Base-by-base conservation (phyloP, 2,888 invertebrate species). In the Drosophila helvetica region DNA sequence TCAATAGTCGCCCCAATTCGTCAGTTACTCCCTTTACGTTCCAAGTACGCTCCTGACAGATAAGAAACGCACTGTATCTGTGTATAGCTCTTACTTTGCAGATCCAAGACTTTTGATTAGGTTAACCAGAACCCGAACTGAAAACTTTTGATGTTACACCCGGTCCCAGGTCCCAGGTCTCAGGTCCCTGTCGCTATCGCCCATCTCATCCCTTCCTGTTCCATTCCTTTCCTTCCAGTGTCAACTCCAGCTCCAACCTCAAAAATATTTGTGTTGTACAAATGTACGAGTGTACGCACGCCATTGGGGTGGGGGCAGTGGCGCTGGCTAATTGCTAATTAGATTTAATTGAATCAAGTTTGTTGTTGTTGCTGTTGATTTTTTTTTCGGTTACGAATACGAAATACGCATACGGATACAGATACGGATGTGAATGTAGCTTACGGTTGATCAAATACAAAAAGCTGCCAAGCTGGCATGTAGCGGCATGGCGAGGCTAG, bases 401-500 rank as follows among this genome's bases (percentile, higher is more conserved):
- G 51, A 17, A 43, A 27, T 38, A 19, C 54, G 48, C 19, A 43
- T 25, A 42, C 45, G 43, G 38, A 66, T 52, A 65, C 66, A 38
- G 52, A 51, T 68, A 69, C 59, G 60, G 63, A 71, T 71, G 61
- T 72, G 47, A 33, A 71, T 72, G 72, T 63, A 57, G 73, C 63
- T 52, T 71, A 58, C 64, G 70, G 38, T 71, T 71, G 57, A 71
- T 64, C 73, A 64, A 71, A 72, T 71, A 64, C 57, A 63, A 38
- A 58, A 47, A 50, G 57, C 48, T 58, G 57, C 33, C 57, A 65
- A 66, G 67, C 66, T 67, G 66, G 30, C 62, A 67, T 61, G 62
- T 50, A 51, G 33, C 22, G 50, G 45, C 18, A n/a, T 8, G 48
- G 43, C 46, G 73, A 53, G 48, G 22, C 52, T 18, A 77, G 71